Conservation (phyloP, 64 coral and sea anemone species). For the Stylophora pistillata region DNA sequence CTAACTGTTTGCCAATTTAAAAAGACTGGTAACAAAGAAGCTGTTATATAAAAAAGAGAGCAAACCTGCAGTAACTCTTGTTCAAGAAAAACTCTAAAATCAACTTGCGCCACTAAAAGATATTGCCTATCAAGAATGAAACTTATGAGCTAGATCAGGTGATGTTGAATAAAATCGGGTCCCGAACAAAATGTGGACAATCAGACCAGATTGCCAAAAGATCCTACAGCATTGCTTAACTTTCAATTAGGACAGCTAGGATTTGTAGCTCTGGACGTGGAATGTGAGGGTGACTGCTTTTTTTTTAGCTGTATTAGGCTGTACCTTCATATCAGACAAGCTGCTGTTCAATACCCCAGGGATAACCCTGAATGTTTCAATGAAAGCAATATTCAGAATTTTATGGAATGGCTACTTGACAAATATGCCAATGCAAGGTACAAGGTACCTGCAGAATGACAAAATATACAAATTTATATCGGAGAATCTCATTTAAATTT, state of each 20-base stretch:
- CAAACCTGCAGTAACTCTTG: neutral
- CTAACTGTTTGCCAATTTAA: no score
- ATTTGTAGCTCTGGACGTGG: no score
- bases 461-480: neutral
- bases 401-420: no score
- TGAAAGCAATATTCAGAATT: no score
- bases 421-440: no score
- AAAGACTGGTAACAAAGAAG: no score
- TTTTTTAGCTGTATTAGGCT: neutral
- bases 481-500: constrained; percentile 5
- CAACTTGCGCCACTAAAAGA: neutral
- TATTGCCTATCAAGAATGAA: neutral
- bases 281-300: neutral
- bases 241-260: no score
- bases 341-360: constrained; percentile 2
- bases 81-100: neutral
- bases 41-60: no score
- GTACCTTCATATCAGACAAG: neutral
- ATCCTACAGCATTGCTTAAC: neutral
- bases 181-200: neutral
- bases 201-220: neutral
- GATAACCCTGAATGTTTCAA: no score
- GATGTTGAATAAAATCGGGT: neutral
- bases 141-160: neutral
- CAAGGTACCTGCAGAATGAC: neutral